Evolutionary conservation across 2,797 vertebrate species (phyloP).

Genomic region (Danio choprae): DNA sequence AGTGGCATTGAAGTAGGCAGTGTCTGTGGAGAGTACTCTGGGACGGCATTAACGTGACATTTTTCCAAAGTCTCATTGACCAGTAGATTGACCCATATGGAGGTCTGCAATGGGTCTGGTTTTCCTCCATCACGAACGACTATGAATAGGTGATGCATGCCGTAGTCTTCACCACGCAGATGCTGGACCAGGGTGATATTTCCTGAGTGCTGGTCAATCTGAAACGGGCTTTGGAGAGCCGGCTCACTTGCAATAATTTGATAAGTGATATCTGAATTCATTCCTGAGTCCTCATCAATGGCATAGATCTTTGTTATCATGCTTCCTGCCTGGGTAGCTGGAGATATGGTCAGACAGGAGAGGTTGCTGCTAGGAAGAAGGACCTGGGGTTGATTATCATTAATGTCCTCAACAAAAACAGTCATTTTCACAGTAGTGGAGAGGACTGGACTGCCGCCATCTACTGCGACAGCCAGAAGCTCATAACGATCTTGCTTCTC

Average conservation of each 20-base stretch:
- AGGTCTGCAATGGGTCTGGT: conserved; percentile 78
- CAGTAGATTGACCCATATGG: conserved; percentile 80
- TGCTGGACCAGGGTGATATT: conserved; percentile 76
- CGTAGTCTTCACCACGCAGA: conserved; percentile 69
- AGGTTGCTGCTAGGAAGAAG: conserved; percentile 81
- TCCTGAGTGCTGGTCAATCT: conserved; percentile 75
- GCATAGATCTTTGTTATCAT: conserved; percentile 79
- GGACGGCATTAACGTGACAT: conserved; percentile 72
- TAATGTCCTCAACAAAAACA: conserved; percentile 82
- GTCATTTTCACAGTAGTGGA: conserved; percentile 77
- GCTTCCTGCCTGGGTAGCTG: conserved; percentile 69
- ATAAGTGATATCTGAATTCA: conserved; percentile 82
- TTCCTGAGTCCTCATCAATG: conserved; percentile 77
- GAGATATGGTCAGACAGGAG: conserved; percentile 77
- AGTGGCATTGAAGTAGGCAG: conserved; percentile 52
- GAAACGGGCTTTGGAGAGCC: conserved; percentile 68
- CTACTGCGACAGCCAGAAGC: conserved; percentile 74
- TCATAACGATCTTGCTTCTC: conserved; percentile 77
- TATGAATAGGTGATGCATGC: conserved; percentile 80
- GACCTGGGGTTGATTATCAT: conserved; percentile 82
- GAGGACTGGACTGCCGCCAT: conserved; percentile 74
- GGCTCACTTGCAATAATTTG: conserved; percentile 64
- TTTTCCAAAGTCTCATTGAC: conserved; percentile 76
- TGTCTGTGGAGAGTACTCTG: conserved; percentile 57
- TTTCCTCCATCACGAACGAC: conserved; percentile 78